phyloP scores from a whole-genome alignment of 2,797 vertebrate species.

The Siniperca undulata region DNA sequence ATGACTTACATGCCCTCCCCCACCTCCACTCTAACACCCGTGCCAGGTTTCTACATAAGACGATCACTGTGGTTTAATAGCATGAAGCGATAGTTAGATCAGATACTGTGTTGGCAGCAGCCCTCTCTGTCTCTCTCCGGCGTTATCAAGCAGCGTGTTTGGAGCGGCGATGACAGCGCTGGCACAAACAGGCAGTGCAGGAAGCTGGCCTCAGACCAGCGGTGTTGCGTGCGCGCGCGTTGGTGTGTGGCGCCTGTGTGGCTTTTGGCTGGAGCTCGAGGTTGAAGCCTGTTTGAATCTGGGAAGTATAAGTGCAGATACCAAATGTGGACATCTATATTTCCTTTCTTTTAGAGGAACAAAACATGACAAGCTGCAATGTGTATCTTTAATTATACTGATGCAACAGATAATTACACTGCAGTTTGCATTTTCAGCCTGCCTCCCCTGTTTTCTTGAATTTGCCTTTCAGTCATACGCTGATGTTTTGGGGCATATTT shows the following conservation, averaged over 20 bases:
- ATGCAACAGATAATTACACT: neutral
- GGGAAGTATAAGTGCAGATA: constrained; percentile 51
- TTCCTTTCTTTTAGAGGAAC: constrained; percentile 28
- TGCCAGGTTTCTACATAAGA: constrained; percentile 59
- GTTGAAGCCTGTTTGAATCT: constrained; percentile 65
- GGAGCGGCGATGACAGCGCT: constrained; percentile 69
- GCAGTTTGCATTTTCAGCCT: neutral
- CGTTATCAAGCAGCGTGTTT: constrained; percentile 70
- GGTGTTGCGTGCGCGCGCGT: constrained; percentile 44
- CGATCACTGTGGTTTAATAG: constrained; percentile 63
- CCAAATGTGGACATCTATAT: constrained; percentile 52
- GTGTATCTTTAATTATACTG: constrained; percentile 7
- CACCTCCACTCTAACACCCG: neutral
- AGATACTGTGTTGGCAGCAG: constrained; percentile 63
- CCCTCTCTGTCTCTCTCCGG: constrained; percentile 46
- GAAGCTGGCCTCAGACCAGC: constrained; percentile 66
- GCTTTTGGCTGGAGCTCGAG: constrained; percentile 66
- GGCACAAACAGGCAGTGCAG: constrained; percentile 67
- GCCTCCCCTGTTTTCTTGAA: no score
- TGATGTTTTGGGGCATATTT: constrained; percentile 7
- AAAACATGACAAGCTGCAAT: constrained; percentile 24
- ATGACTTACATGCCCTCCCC: constrained; percentile 42
- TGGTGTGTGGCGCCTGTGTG: constrained; percentile 69
- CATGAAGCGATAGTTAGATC: constrained; percentile 62
- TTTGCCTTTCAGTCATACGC: neutral